Base-by-base conservation (phyloP, 2,888 invertebrate genomes). In the Agonopterix alstromeriana region DNA sequence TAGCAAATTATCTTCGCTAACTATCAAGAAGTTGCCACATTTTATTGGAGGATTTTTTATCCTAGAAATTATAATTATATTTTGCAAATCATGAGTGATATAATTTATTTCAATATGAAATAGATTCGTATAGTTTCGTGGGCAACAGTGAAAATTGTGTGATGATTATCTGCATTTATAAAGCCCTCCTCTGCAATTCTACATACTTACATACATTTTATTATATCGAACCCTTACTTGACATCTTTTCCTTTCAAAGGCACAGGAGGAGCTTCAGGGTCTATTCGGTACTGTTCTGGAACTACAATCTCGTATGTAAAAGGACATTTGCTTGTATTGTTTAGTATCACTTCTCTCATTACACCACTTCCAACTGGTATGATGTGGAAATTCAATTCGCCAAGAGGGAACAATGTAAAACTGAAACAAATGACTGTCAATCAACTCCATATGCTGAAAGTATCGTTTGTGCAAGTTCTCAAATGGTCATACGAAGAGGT, bases 301-400 rank as follows among this genome's bases (percentile, higher is more conserved):
- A 88, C 54, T 47, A 80, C 57, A 43, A 90, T 84, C 56, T 81
- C 79, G 52, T 89, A 91, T 0, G 82, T 81, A 9, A 91, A 87
- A 0, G 90, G 85, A 63, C 91, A 92, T 67, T 87, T 87, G 53
- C 93, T 93, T 0, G 75, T 90, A 63, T 93, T 93, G 56, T 88
- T 90, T 17, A 93, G 67, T 48, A 88, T 85, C 0, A 93, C 82
- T 14, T 88, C 87, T 63, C 90, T 83, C n/a, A 69, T 73, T 49
- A 90, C 89, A 17, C 79, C 78, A 7, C 82, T 86, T 8, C 86
- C 89, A 5, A 92, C 77, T 10, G 90, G 70, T 59, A 92, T 83
- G 8, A 91, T 80, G 43, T 92, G 90, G 61, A 93, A 92, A 66
- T 91, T 89, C 36, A 93, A 64, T 58, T 90, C 90, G 0, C 89